Evolutionary conservation across 2,797 vertebrate genomes (phyloP).

Genomic region (Pseudochromis fuscus): DNA sequence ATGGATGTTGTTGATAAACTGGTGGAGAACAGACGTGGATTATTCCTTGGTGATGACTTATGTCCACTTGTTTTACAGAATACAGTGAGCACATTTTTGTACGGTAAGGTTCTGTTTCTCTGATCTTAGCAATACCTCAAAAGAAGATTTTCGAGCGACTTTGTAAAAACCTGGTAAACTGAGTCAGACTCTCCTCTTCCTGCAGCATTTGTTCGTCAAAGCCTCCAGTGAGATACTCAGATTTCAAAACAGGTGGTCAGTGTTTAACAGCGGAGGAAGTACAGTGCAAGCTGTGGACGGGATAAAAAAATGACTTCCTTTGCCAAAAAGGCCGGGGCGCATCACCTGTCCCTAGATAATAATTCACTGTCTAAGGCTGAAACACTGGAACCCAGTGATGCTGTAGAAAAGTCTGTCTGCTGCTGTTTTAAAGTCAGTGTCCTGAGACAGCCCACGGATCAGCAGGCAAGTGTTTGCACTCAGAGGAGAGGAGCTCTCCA

Average conservation of each 20-base stretch:
- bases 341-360: conserved; percentile 24
- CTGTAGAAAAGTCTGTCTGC: conserved; percentile 14
- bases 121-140: neutral
- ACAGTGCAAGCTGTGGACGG: neutral
- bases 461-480: conserved; percentile 36
- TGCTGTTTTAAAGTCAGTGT: conserved; percentile 46
- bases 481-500: conserved; percentile 61
- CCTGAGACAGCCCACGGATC: conserved; percentile 54
- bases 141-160: neutral
- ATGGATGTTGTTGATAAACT: too few species aligned
- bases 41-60: too few species aligned
- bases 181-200: neutral
- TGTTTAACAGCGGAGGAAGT: neutral
- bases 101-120: too few species aligned
- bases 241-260: neutral
- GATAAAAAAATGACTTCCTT: conserved; percentile 1
- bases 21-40: too few species aligned
- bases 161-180: conserved; percentile 1
- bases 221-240: neutral
- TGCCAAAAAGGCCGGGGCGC: neutral
- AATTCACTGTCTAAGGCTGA: conserved; percentile 11
- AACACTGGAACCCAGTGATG: neutral
- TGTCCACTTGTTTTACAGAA: too few species aligned
- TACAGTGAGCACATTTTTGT: too few species aligned
- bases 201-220: neutral